Evolutionary conservation across 1,140 invertebrate species (phyloP), one percentile per base, ranked within the genome.

Genomic region (Melipona quadrifasciata): DNA sequence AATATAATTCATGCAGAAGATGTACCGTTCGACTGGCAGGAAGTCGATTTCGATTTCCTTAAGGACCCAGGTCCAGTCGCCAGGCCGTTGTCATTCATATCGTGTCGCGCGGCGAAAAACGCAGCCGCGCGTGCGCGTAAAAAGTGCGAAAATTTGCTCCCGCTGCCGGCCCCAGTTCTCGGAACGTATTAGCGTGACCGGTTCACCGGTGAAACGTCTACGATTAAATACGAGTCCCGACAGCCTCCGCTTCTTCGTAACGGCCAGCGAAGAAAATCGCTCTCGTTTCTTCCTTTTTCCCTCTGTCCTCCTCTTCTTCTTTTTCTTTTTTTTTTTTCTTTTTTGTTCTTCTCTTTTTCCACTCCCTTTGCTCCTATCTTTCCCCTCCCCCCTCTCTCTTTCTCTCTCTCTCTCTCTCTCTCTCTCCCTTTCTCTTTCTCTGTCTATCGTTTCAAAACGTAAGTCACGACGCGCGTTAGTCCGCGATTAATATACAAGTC

Each of bases 181-280:
- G 31, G 82, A 84, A 84, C 72, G 21, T 82, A 82, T 83, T 68
- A 76, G 51, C 79, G 65, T 61, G 70, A 84, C 82, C 76, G 82
- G 82, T 84, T 84, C 82, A 71, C 65, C 65, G 61, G 76, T 64
- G 82, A 84, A 84, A 84, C 82, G 57, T 79, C 74, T 77, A 82
- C 75, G 82, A 79, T 83, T 83, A 79, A 83, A 78, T 83, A 78
- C 82, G 75, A 77, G 61, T 77, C 73, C 19, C 14, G 10, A 51
- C 61, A 55, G 39, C 51, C 58, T 47, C 64, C 8, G n/a, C 73
- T 82, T 82, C 81, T 68, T 77, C 80, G 31, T 57, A 55, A 55
- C 31, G 19, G 21, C n/a, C 34, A 31, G n/a, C 65, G 82, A 83
- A 83, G 75, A 78, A 78, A 83, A 79, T 83, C 75, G 75, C 34